A percentile compares a stretch with the other conserved stretches of the same genome.
Conservation (phyloP, 2,888 invertebrate species). For the Homarus gammarus region DNA sequence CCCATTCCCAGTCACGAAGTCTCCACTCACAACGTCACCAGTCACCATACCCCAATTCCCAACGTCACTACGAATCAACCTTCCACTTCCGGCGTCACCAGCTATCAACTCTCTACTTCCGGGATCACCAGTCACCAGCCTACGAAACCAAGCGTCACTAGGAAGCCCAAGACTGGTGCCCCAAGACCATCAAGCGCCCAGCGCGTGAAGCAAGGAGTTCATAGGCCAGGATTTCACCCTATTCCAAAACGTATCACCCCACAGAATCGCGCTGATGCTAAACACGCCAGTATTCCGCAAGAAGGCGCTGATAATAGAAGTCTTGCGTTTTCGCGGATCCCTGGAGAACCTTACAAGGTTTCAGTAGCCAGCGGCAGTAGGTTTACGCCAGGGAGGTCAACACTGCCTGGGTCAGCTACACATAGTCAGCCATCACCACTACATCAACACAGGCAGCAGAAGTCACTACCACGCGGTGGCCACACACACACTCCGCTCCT, state of each 20-base stretch:
- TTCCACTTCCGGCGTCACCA: neutral
- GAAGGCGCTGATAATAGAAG: neutral
- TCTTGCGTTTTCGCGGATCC: slow-evolving; percentile 30
- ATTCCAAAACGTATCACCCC: too few relatives aligned
- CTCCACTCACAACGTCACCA: too few relatives aligned
- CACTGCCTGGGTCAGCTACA: slow-evolving; percentile 15
- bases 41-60: too few relatives aligned
- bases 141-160: neutral
- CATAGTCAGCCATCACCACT: neutral
- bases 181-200: slow-evolving; percentile 58
- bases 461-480: neutral
- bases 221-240: neutral
- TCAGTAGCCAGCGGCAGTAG: slow-evolving; percentile 2
- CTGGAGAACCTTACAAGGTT: slow-evolving; percentile 43
- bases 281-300: too few relatives aligned
- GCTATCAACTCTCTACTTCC: neutral
- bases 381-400: neutral
- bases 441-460: slow-evolving; percentile 2
- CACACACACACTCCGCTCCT: neutral
- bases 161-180: slow-evolving; percentile 35
- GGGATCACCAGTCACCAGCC: neutral
- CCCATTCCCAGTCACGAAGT: too few relatives aligned
- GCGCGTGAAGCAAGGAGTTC: slow-evolving; percentile 6
- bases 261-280: neutral
- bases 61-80: too few relatives aligned